Base-by-base conservation (phyloP, 2,113 vertebrate genomes). In the Apteryx mantelli region DNA sequence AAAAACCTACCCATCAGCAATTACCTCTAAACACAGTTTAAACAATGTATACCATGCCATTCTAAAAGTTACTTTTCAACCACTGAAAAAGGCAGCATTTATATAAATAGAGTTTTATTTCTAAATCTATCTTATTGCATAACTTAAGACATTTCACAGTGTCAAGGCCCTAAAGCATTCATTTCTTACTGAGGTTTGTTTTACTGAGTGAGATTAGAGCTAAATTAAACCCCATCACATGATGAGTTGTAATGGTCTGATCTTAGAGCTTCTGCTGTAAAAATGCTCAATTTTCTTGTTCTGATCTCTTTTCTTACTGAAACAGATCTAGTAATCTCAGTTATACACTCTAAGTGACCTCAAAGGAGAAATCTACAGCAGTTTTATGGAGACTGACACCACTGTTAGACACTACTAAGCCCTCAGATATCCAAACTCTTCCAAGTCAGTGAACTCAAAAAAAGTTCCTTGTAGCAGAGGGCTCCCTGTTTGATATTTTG, bases 371-470 rank as follows among this genome's bases (percentile, higher is more conserved):
- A 83, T 92, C 93, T 91, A 18, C 46, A 21, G 42, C 46, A 55
- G 14, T 66, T 92, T 85, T 88, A 92, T 28, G 53, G 91, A 86
- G 70, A 75, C 85, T 79, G 44, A 91, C 79, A 61, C 9, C 32
- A 48, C 40, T 52, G 46, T 48, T 63, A 90, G 78, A 64, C 61
- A 81, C 68, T 92, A 75, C 73, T 91, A 91, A 89, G 61, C 60
- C 20, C 25, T 91, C 60, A 92, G 88, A 86, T 73, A 92, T 76
- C 90, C 77, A 96, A 48, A 90, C 53, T 81, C 69, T 93, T 91
- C 75, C 86, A 94, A 91, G 46, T 52, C 64, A 79, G 53, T 87
- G 65, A 94, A 60, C 88, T 86, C 94, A 10, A 88, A 86, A 63
- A 75, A 50, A 83, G 24, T 75, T 89, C 73, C 48, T 77, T 48